phyloP scores from a whole-genome alignment of 2,113 vertebrate species.

The Paramisgurnus dabryanus region DNA sequence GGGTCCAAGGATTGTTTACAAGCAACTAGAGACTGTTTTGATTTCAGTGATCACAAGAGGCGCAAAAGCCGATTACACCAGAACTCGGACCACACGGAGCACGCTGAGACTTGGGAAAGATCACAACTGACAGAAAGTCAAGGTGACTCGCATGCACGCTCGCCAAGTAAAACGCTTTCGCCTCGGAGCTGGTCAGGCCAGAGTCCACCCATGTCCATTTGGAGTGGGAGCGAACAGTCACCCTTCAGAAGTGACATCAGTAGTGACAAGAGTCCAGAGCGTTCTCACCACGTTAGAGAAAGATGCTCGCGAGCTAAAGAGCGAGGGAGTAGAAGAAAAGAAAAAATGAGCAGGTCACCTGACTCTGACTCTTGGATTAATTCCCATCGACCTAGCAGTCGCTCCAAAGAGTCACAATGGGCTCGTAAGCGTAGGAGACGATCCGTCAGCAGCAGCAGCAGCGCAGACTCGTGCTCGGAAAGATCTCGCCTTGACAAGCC shows the following conservation, averaged over 20 bases:
- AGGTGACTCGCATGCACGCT: background rate
- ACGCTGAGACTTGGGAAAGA: background rate
- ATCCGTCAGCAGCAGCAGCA: constrained; percentile 43
- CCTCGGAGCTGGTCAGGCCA: background rate
- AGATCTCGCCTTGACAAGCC: constrained; percentile 83
- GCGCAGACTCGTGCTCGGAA: background rate
- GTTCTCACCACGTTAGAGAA: constrained; percentile 69
- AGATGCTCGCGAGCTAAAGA: constrained; percentile 71
- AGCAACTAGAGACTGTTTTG: background rate
- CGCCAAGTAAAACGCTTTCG: background rate
- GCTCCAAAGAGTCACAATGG: background rate
- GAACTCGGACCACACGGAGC: background rate
- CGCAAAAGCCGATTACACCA: background rate
- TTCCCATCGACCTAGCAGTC: background rate
- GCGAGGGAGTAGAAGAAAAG: background rate
- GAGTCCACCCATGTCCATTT: background rate
- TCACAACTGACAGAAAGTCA: background rate
- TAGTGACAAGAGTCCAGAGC: constrained; percentile 73
- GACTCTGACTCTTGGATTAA: background rate
- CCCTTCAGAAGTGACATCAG: constrained; percentile 68
- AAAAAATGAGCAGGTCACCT: background rate
- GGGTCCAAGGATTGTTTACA: background rate
- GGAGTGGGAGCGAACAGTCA: background rate
- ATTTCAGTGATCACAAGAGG: background rate
- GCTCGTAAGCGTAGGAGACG: background rate